Evolutionary conservation across 2,113 vertebrate species (phyloP), one percentile per base, ranked within the genome.

Genomic region (Dipodomys spectabilis): DNA sequence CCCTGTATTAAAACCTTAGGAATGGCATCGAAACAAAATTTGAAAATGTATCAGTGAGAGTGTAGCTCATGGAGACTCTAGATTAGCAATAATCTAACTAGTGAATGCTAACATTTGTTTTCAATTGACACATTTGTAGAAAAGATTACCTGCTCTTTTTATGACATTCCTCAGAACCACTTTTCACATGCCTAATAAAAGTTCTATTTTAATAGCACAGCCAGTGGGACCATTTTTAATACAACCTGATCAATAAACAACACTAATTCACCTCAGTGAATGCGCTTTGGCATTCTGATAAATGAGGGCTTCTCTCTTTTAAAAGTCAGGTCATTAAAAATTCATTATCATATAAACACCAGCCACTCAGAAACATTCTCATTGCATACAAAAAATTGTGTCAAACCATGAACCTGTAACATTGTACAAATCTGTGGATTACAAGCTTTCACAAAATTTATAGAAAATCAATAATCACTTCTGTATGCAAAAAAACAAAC

Each of bases 271-370:
- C 62, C 25, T 93, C 87, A 94, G 19, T 82, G 32, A 89, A 65
- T 65, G 91, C 1, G 6, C 39, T 69, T 89, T 84, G 81, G 15
- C n/a, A 68, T 85, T 12, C 57, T 65, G 77, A 77, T 73, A 62
- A 96, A 77, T 93, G 53, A 87, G 1, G 22, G 3, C 5, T 68
- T 35, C 32, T 92, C 7, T 1, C 13, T 90, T 92, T 19, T 86
- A 92, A 92, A 94, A 79, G 84, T 78, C 57, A 94, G 89, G 30
- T 10, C 82, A 82, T 92, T 93, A 91, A 86, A 95, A 77, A 11
- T 1, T 6, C 5, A 67, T 65, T 90, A 12, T 64, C 2, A 81
- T 32, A 64, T 35, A 53, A 91, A 91, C 57, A 7, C 10, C 69
- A 92, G 28, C 44, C n/a, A 92, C 27, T 78, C 6, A 60, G n/a